Base-by-base conservation (phyloP, 2,113 vertebrate species). In the Myotis yumanensis region DNA sequence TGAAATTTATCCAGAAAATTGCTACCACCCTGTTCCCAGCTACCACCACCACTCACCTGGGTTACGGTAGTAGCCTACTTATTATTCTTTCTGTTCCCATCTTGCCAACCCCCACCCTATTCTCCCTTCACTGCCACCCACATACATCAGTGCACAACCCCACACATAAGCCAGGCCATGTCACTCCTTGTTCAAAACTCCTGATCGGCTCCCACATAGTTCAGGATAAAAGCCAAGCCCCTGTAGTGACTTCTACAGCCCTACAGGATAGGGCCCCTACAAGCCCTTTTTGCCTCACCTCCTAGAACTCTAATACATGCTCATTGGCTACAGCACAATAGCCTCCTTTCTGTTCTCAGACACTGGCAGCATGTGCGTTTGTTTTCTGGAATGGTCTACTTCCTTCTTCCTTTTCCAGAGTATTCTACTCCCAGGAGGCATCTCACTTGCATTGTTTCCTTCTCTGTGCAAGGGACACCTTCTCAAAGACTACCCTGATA, bases 221-320 rank as follows among this genome's bases (percentile, higher is more conserved):
- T 95, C 68, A 52, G 30, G 66, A 71, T 68, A n/a, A 94, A 96
- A 51, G 8, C 16, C 32, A 94, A 73, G 59, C 69, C 46, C 46
- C 85, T 69, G 35, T 1, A 28, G 46, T 82, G n/a, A 90, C 17
- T 12, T 46, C 5, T 5, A 14, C 71, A 32, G 23, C 22, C 23
- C 35, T 40, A 59, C n/a, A 10, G 35, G 4, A 5, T 25, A 37
- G 37, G 43, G 10, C 12, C 17, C 22, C 35, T 40, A 3, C n/a
- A 23, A 46, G 57, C 10, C 37, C 52, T 20, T 52, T 69, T 43
- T 25, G 20, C 20, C 23, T 90, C 28, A 43, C 59, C 22, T 57
- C 32, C 52, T 40, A 28, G 28, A 86, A 57, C 14, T 68, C 66
- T 81, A 4, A 15, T 0, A 0, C 17, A 28, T 59, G 20, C 14